Evolutionary conservation across 2,888 invertebrate genomes (phyloP).

Genomic region (Drosophila atripex): DNA sequence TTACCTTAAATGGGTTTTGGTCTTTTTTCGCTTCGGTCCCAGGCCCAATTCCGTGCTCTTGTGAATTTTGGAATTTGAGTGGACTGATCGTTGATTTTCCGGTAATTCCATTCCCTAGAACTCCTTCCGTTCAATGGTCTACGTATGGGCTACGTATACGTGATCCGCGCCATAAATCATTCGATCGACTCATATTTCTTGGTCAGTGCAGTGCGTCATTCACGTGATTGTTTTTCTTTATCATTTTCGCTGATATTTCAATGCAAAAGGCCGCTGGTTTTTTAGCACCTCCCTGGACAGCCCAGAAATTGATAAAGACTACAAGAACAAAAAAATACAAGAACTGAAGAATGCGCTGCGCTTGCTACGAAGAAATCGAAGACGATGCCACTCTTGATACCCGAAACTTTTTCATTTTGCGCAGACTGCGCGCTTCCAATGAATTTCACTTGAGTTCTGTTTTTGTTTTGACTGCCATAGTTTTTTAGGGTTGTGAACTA

Average conservation of each 20-base stretch:
- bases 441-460: constrained; percentile 37
- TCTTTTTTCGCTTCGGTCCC: neutral
- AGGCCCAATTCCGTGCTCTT: neutral
- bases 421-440: constrained; percentile 42
- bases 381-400: constrained; percentile 47
- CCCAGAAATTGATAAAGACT: neutral
- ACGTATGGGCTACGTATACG: too few species aligned
- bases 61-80: neutral
- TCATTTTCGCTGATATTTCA: constrained; percentile 39
- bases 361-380: constrained; percentile 40
- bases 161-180: constrained; percentile 24
- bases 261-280: constrained; percentile 24
- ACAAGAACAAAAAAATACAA: neutral
- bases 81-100: neutral
- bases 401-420: constrained; percentile 45
- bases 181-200: constrained; percentile 41
- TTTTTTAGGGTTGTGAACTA: constrained; percentile 25
- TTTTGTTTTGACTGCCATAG: constrained; percentile 9
- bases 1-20: constrained; percentile 2
- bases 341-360: constrained; percentile 53
- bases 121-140: constrained; percentile 6
- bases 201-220: constrained; percentile 58
- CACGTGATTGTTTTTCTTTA: constrained; percentile 59
- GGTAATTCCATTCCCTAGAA: neutral
- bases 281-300: constrained; percentile 57